Base-by-base conservation (phyloP, 2,113 vertebrate species). In the Hyla sarda region DNA sequence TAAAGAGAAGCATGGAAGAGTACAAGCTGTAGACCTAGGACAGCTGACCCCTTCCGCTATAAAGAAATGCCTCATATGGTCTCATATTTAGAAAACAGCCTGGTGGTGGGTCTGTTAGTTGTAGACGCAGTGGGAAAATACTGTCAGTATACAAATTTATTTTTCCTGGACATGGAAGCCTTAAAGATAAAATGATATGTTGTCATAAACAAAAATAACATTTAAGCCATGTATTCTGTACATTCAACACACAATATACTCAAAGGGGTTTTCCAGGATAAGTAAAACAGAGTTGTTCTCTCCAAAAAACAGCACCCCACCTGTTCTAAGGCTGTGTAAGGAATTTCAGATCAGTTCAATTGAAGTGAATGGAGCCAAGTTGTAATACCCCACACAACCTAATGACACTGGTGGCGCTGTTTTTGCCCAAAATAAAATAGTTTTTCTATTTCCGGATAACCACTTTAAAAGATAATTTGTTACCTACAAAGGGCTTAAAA, bases 1-100 rank as follows among this genome's bases (percentile, higher is more conserved):
- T 94, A 93, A 95, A 97, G 95, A 96, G 93, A 92, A 93, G 93
- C 92, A 93, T 89, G 93, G 92, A 94, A 93, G 92, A 93, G 95
- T 92, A 89, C 94, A 95, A 93, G 93, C 93, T 94, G 93, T 91
- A 93, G 93, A 91, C 89, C 91, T 92, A 92, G 92, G 91, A 80
- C 92, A 82, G 91, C 90, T 92, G 92, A 91, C 91, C 92, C 90
- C 89, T 91, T 90, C 90, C 89, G 91, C 88, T 89, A 93, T 92
- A 92, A 90, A 92, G 89, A 89, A 90, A 85, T 88, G 90, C 88
- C 89, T 82, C 90, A 84, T 89, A 65, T 19, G 88, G 82, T 89
- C 89, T 89, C 91, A 90, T 85, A 88, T 88, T 74, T 85, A 84
- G 87, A 82, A 89, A 90, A 88, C 90, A 89, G 87, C 75, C 88